These are phyloP conservation scores for Triplophysa dalaica DNA, from an alignment of 2,113 vertebrate species.

Conservation along the genomic window DNA sequence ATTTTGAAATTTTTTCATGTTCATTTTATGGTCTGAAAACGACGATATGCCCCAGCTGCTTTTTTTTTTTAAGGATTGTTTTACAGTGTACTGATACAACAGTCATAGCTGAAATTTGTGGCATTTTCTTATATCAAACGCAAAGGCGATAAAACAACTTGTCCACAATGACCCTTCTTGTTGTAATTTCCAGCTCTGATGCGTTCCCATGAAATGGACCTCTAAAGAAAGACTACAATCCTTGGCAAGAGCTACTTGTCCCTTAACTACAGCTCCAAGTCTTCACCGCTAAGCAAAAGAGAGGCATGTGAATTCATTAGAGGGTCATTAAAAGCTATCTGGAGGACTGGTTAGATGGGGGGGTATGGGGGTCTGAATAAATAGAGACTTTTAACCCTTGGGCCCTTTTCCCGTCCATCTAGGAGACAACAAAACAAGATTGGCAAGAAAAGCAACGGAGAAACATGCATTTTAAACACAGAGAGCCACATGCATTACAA, in stretches of 20 bases:
- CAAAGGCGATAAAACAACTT: background rate
- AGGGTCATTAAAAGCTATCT: slow-evolving; percentile 46
- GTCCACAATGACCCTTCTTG: background rate
- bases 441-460: slow-evolving; percentile 42
- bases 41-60: too few relatives aligned
- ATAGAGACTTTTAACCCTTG: slow-evolving; percentile 27
- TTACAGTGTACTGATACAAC: too few relatives aligned
- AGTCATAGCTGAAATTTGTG: too few relatives aligned
- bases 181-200: background rate
- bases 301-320: slow-evolving; percentile 31
- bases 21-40: too few relatives aligned
- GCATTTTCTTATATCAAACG: too few relatives aligned
- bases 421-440: slow-evolving; percentile 36
- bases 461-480: slow-evolving; percentile 28
- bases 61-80: too few relatives aligned
- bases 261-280: slow-evolving; percentile 13
- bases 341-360: background rate
- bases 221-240: slow-evolving; percentile 34
- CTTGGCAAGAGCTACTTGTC: slow-evolving; percentile 13
- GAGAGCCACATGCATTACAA: slow-evolving; percentile 27
- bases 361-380: slow-evolving; percentile 16
- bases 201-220: background rate
- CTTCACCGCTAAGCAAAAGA: slow-evolving; percentile 14
- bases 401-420: background rate
- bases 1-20: too few relatives aligned